Conservation (phyloP, 2,797 vertebrate genomes). For the Typhlichthys eigenmanni region DNA sequence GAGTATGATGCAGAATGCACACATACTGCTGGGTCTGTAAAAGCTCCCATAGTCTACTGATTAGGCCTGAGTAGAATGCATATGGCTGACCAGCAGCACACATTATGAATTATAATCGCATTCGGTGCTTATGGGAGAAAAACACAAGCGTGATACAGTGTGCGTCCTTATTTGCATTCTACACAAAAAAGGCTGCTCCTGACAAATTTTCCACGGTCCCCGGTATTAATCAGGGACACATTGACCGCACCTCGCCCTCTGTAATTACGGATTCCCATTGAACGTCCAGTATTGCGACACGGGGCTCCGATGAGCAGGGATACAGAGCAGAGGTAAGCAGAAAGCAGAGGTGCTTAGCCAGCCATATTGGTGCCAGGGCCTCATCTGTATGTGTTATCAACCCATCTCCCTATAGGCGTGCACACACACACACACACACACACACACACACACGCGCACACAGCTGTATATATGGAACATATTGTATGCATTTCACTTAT, state of each 20-base stretch:
- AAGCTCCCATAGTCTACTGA: too few relatives aligned
- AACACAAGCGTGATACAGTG: not conserved
- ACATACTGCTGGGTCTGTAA: not conserved
- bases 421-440: constrained; percentile 29
- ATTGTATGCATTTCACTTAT: not conserved
- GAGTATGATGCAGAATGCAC: too few relatives aligned
- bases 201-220: constrained; percentile 23
- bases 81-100: not conserved
- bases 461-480: constrained; percentile 28
- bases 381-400: constrained; percentile 81
- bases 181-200: constrained; percentile 10
- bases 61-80: too few relatives aligned
- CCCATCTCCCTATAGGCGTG: constrained; percentile 68
- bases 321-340: constrained; percentile 74
- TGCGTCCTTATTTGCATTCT: too few relatives aligned
- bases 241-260: constrained; percentile 50
- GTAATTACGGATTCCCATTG: constrained; percentile 70
- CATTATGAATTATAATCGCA: too few relatives aligned
- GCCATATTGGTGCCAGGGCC: constrained; percentile 71
- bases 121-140: not conserved
- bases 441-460: constrained; percentile 24
- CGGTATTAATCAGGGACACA: constrained; percentile 58
- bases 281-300: constrained; percentile 60
- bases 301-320: constrained; percentile 43
- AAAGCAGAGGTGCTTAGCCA: constrained; percentile 81